A percentile compares a stretch with the other conserved stretches of the same genome.
These are phyloP conservation scores for Drosophila takahashii DNA, from an alignment of 1,140 invertebrate genomes.

Conservation along the genomic window DNA sequence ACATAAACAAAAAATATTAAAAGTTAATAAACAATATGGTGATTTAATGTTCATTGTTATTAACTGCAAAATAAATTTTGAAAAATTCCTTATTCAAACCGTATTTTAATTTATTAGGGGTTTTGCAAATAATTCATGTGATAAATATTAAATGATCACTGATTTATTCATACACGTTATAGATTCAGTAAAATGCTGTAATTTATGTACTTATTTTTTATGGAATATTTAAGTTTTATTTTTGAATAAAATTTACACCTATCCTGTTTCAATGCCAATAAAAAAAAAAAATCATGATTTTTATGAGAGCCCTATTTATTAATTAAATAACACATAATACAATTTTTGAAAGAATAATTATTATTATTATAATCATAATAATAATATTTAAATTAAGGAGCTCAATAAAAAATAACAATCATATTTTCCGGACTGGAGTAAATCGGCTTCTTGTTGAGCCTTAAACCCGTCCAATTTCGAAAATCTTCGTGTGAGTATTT, in stretches of 20 bases:
- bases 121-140: not conserved
- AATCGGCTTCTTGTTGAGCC: not conserved
- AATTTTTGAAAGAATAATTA: no score
- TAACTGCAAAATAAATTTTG: not conserved
- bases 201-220: no score
- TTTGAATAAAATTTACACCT: not conserved
- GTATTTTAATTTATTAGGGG: not conserved
- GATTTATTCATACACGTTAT: not conserved
- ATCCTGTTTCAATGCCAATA: not conserved
- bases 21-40: not conserved
- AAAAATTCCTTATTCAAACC: not conserved
- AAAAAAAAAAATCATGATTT: no score
- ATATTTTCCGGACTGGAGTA: not conserved
- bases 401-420: no score
- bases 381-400: no score
- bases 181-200: no score
- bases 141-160: constrained; percentile 1
- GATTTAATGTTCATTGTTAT: not conserved
- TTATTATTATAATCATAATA: no score
- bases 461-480: not conserved
- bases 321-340: no score
- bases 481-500: constrained; percentile 29
- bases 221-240: not conserved
- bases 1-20: not conserved
- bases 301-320: no score